Conservation (phyloP, 2,797 vertebrate genomes). For the Fringilla coelebs region DNA sequence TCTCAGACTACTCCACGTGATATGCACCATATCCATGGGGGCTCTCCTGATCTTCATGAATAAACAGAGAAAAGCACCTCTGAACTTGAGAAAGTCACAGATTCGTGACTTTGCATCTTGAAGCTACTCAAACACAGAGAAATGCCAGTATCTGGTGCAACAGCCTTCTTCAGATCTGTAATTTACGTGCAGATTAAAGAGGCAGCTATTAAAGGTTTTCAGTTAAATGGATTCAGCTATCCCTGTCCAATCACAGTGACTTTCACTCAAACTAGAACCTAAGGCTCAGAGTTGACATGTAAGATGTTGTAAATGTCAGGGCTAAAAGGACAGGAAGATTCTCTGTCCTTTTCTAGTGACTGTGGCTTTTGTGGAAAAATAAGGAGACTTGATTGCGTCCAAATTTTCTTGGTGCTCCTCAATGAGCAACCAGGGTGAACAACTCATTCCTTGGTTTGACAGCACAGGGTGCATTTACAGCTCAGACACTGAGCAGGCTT, state of each 20-base stretch:
- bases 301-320: neutral
- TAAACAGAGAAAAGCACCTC: neutral
- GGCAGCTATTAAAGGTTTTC: neutral
- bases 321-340: neutral
- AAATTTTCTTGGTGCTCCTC: neutral
- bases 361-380: neutral
- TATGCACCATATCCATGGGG: rapidly evolving
- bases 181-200: neutral
- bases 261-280: neutral
- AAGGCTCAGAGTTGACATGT: neutral
- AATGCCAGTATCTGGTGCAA: neutral
- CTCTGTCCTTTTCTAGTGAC: neutral
- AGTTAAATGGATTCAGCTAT: neutral
- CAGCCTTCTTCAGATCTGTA: neutral
- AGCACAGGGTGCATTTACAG: neutral
- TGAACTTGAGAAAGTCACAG: neutral
- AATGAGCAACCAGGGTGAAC: neutral
- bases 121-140: neutral
- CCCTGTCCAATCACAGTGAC: neutral
- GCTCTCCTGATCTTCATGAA: neutral
- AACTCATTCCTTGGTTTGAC: neutral
- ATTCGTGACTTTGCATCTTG: neutral
- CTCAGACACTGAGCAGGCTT: neutral
- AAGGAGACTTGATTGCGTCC: neutral
- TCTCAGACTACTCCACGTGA: neutral